These are phyloP conservation scores for Labeo catla DNA, from an alignment of 2,113 vertebrate species.

Conservation along the genomic window DNA sequence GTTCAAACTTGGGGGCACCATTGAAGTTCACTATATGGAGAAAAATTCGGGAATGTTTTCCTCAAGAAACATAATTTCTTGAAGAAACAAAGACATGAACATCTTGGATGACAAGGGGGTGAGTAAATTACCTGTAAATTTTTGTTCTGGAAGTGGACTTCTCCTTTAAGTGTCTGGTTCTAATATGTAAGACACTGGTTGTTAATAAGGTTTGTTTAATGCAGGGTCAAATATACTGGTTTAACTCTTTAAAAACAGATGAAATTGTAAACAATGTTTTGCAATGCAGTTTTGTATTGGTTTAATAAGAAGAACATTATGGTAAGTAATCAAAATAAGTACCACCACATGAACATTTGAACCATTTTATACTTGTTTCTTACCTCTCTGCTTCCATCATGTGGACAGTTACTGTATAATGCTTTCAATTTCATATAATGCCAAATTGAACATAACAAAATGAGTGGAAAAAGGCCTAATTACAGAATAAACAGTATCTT, in stretches of 20 bases:
- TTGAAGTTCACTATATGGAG: too few species aligned
- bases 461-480: background rate
- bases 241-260: background rate
- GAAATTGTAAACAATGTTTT: background rate
- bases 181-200: background rate
- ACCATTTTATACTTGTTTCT: background rate
- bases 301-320: conserved; percentile 8
- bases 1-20: too few species aligned
- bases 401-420: conserved; percentile 10
- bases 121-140: too few species aligned
- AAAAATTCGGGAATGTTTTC: too few species aligned
- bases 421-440: background rate
- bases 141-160: too few species aligned
- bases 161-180: background rate
- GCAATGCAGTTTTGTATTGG: background rate
- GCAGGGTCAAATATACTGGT: background rate
- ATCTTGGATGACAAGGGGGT: too few species aligned
- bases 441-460: background rate
- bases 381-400: conserved; percentile 25
- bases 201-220: too few species aligned
- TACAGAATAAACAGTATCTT: background rate
- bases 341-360: background rate
- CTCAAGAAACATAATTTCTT: too few species aligned
- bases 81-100: too few species aligned
- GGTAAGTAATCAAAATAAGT: background rate